Evolutionary conservation across 1,140 invertebrate genomes (phyloP).

Genomic region (Andricus grossulariae): DNA sequence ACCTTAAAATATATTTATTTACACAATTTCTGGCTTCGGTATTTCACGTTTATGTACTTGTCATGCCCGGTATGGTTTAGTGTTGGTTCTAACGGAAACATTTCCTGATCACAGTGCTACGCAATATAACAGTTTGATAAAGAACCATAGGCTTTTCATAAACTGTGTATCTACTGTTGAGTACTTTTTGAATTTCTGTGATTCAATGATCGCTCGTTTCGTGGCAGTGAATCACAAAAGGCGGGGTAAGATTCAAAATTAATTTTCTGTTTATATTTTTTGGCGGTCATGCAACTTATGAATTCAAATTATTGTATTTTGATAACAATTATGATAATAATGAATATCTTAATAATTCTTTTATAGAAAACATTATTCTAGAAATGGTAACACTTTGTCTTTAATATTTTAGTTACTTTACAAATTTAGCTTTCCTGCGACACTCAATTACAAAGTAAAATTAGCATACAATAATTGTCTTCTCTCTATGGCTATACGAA

Average conservation of each 20-base stretch:
- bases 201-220: slow-evolving; percentile 13
- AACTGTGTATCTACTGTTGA: slow-evolving; percentile 8
- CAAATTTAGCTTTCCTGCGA: too few species aligned
- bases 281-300: too few species aligned
- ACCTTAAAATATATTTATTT: neutral
- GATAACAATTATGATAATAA: too few species aligned
- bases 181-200: neutral
- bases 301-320: too few species aligned
- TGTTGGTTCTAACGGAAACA: slow-evolving; percentile 20
- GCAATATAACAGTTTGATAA: neutral
- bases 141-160: neutral
- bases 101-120: slow-evolving; percentile 13
- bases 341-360: too few species aligned
- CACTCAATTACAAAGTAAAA: too few species aligned
- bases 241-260: slow-evolving; percentile 4
- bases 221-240: neutral
- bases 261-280: neutral
- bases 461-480: too few species aligned
- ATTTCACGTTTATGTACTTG: neutral
- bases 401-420: too few species aligned
- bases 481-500: too few species aligned
- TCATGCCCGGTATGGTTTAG: neutral
- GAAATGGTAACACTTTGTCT: too few species aligned
- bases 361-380: too few species aligned
- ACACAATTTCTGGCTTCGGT: slow-evolving; percentile 12